Evolutionary conservation across 2,888 invertebrate genomes (phyloP).

Genomic region (Synergus japonicus): DNA sequence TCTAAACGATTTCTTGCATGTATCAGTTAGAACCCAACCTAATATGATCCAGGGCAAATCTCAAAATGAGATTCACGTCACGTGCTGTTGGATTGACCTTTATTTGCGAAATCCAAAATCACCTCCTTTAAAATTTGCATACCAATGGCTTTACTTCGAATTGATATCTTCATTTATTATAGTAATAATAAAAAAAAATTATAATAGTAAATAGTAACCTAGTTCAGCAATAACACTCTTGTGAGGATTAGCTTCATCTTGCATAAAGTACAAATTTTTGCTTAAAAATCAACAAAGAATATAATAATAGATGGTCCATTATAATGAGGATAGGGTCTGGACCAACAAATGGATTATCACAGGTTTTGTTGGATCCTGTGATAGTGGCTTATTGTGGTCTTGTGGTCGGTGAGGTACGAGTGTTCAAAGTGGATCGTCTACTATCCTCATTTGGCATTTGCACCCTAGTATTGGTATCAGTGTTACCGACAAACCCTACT

Average conservation of each 20-base stretch:
- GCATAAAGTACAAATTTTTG: no score
- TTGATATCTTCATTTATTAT: neutral
- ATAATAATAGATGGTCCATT: neutral
- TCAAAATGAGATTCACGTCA: neutral
- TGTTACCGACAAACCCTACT: neutral
- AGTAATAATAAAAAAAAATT: no score
- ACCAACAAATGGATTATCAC: neutral
- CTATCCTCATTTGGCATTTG: slow-evolving; percentile 51
- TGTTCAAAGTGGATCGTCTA: slow-evolving; percentile 47
- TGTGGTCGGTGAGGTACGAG: slow-evolving; percentile 61
- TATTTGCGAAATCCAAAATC: neutral
- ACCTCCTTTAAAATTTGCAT: neutral
- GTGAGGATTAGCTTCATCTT: no score
- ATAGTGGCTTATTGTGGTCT: slow-evolving; percentile 45
- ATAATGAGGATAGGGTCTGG: neutral
- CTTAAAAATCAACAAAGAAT: no score
- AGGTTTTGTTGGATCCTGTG: neutral
- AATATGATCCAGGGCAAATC: neutral
- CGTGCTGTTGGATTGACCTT: neutral
- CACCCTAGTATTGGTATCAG: slow-evolving; percentile 9
- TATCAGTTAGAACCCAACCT: neutral
- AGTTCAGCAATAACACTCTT: no score
- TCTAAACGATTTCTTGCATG: neutral
- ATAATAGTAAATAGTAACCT: no score
- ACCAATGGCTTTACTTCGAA: neutral